A percentile compares a stretch with the other conserved stretches of the same genome.
phyloP scores from a whole-genome alignment of 1,140 invertebrate genomes.

The Apis cerana region DNA sequence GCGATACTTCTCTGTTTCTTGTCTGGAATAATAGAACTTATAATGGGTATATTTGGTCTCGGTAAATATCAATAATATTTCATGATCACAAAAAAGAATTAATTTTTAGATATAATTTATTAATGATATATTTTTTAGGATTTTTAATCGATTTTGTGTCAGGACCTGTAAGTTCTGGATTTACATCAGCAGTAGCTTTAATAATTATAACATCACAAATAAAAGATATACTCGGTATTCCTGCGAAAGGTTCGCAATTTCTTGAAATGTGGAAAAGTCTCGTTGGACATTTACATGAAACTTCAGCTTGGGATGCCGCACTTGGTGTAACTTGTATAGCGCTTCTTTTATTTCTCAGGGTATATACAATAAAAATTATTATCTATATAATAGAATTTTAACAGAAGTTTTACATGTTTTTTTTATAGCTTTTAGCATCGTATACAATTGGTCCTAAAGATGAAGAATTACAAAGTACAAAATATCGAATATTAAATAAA shows the following conservation, averaged over 20 bases:
- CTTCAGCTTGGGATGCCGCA: conserved; percentile 85
- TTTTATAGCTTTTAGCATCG: conserved; percentile 83
- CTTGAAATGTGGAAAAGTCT: conserved; percentile 87
- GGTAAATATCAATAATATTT: conserved; percentile 81
- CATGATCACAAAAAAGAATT: neutral
- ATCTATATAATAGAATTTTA: too few species aligned
- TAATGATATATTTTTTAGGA: conserved; percentile 81
- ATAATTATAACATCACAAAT: conserved; percentile 95
- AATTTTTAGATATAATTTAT: neutral
- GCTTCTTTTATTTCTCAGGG: conserved; percentile 86
- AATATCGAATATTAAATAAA: conserved; percentile 79
- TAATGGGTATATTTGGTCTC: conserved; percentile 93
- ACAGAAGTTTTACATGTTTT: neutral
- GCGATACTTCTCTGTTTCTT: conserved; percentile 92
- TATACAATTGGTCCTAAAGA: conserved; percentile 82
- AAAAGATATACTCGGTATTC: conserved; percentile 91
- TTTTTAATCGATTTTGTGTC: conserved; percentile 97
- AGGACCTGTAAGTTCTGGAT: conserved; percentile 94
- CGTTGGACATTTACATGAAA: conserved; percentile 83
- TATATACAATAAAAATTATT: conserved; percentile 70
- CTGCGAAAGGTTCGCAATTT: conserved; percentile 88
- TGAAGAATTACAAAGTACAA: conserved; percentile 78
- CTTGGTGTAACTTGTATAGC: conserved; percentile 88
- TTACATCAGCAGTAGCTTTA: conserved; percentile 95
- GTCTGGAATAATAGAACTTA: conserved; percentile 89